Base-by-base conservation (phyloP, 2,888 invertebrate species). In the Tillus elongatus region DNA sequence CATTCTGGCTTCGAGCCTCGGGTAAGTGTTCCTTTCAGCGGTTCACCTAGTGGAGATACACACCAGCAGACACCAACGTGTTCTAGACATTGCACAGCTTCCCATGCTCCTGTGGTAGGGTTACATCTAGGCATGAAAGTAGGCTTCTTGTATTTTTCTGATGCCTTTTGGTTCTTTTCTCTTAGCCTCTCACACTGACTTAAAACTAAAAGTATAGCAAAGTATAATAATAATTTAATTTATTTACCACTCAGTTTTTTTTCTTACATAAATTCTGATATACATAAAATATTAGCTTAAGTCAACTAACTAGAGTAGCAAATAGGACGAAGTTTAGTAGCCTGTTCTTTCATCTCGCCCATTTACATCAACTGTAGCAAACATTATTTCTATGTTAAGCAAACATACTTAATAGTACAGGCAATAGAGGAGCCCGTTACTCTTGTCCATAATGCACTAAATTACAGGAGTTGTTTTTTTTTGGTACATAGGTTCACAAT, bases 31-130 rank as follows among this genome's bases (percentile, higher is more conserved):
- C 87, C 87, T 59, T 86, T 86, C 2, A 86, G 64, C 0, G 86
- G 84, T 46, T 85, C 84, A 0, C 88, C 88, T 47, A 80, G 78
- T 19, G 79, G 79, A 51, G 82, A 82, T 2, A 88, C 87, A 59
- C 89, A 89, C 89, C 89, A 89, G 54, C 88, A 89, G 1, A 89
- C 83, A 2, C 84, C 85, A 54, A 79, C 70, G 51, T 75, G 63
- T 45, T 79, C 79, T 38, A 89, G 73, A 58, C 89, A 89, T 60
- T 89, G 89, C 9, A 87, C 76, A 0, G 85, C 69, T 51, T 84
- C 81, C 88, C 88, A 90, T 15, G 74, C 76, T 0, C 88, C 88
- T 8, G 73, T 77, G 31, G 71, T 65, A 1, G 73, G 67, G 54
- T 84, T 82, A 51, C 88, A 89, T 36, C 76, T 73, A 0, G 88